Percentiles rank a stretch among this genome's conserved stretches.
These are phyloP conservation scores for Plodia interpunctella DNA, from an alignment of 1,140 invertebrate species.

Conservation along the genomic window DNA sequence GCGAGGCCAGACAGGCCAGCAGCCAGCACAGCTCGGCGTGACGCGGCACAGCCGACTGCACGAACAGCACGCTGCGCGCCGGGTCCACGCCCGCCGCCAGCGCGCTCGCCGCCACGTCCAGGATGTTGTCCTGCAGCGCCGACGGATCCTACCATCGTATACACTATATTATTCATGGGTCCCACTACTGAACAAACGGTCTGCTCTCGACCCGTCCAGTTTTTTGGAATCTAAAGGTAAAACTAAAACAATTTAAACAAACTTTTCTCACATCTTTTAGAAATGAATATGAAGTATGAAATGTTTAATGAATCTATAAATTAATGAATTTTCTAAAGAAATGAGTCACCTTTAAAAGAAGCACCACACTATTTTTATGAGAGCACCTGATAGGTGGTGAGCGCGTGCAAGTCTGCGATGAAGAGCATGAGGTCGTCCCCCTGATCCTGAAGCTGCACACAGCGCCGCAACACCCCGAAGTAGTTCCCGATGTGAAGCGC, in stretches of 20 bases:
- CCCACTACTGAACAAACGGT: too few species aligned
- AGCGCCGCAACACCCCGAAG: slow-evolving; percentile 93
- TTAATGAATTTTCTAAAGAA: too few species aligned
- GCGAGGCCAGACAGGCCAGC: slow-evolving; percentile 89
- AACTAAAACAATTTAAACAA: too few species aligned
- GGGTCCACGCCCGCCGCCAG: slow-evolving; percentile 96
- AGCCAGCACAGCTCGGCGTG: slow-evolving; percentile 95
- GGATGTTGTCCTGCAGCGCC: slow-evolving; percentile 83
- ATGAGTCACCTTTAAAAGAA: too few species aligned
- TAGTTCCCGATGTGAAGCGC: slow-evolving; percentile 97
- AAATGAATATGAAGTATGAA: too few species aligned
- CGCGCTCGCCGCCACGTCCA: slow-evolving; percentile 88
- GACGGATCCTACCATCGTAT: slow-evolving; percentile 79
- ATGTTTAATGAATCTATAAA: too few species aligned
- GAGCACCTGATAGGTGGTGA: slow-evolving; percentile 88
- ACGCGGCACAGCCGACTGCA: slow-evolving; percentile 90
- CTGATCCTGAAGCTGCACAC: slow-evolving; percentile 88
- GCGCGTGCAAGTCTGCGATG: slow-evolving; percentile 96
- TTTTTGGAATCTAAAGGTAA: too few species aligned
- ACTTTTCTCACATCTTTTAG: too few species aligned
- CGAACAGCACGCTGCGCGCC: slow-evolving; percentile 88
- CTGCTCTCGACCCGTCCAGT: too few species aligned
- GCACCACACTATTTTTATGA: too few species aligned
- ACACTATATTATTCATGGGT: too few species aligned
- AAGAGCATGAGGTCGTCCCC: slow-evolving; percentile 86